Conservation (phyloP, 2,888 invertebrate genomes). For the Lithophane ornitopus region DNA sequence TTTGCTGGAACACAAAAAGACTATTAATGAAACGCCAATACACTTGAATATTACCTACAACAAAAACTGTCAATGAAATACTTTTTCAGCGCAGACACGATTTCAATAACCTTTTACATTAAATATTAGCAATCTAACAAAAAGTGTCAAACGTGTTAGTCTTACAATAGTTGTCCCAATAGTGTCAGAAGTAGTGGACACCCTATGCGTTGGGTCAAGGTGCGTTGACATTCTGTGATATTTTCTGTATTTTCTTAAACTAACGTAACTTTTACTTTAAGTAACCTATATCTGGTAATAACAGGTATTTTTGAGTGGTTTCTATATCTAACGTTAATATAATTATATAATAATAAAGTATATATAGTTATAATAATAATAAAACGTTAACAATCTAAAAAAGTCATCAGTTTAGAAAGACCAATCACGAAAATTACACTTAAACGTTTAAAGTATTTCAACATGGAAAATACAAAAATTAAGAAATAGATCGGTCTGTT, state of each 20-base stretch:
- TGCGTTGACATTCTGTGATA: neutral
- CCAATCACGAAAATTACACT: neutral
- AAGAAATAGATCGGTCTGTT: neutral
- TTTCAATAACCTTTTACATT: slow-evolving; percentile 50
- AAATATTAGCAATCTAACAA: slow-evolving; percentile 28
- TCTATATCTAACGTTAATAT: neutral
- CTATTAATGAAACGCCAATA: slow-evolving; percentile 9
- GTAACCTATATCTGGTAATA: neutral
- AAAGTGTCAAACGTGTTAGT: slow-evolving; percentile 39
- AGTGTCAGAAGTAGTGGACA: slow-evolving; percentile 40
- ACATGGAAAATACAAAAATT: neutral
- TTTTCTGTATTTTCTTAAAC: neutral
- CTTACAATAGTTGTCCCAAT: slow-evolving; percentile 44
- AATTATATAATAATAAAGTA: too few relatives aligned
- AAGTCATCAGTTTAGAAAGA: neutral
- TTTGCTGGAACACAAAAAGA: neutral
- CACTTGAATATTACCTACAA: neutral
- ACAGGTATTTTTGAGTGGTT: neutral
- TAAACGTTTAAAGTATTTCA: neutral
- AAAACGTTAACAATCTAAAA: neutral
- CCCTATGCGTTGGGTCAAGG: slow-evolving; percentile 54
- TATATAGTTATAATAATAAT: neutral
- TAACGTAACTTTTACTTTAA: neutral
- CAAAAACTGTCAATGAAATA: slow-evolving; percentile 45
- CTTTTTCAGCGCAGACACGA: slow-evolving; percentile 32